phyloP scores from a whole-genome alignment of 2,113 vertebrate species.

The Pao palembangensis region DNA sequence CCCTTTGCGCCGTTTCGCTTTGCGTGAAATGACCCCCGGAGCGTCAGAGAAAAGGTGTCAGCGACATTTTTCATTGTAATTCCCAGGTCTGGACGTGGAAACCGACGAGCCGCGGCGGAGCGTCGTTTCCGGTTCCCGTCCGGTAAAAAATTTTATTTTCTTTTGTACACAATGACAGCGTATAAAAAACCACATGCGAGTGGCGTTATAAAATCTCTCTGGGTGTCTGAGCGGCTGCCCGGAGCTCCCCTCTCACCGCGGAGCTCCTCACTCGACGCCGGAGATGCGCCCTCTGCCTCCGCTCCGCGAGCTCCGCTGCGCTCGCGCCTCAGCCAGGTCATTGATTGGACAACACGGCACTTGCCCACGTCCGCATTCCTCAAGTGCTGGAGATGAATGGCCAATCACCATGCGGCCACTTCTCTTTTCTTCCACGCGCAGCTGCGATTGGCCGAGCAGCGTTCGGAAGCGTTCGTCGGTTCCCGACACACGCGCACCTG shows the following conservation, averaged over 20 bases:
- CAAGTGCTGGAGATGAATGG: constrained; percentile 36
- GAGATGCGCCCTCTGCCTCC: constrained; percentile 3
- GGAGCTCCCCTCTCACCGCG: constrained; percentile 19
- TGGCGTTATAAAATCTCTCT: too few species aligned
- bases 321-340: constrained; percentile 24
- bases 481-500: constrained; percentile 25
- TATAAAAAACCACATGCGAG: neutral
- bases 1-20: constrained; percentile 2
- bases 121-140: constrained; percentile 2
- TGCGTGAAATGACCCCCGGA: constrained; percentile 21
- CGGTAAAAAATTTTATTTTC: neutral
- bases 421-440: rapidly evolving
- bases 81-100: constrained; percentile 40
- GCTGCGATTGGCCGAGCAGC: constrained; percentile 26
- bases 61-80: constrained; percentile 67
- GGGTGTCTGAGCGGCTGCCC: constrained; percentile 13
- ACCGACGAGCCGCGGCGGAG: constrained; percentile 48
- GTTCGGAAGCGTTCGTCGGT: neutral
- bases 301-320: constrained; percentile 45
- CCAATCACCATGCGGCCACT: constrained; percentile 42
- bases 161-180: neutral
- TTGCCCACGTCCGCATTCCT: constrained; percentile 48
- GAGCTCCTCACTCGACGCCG: constrained; percentile 15
- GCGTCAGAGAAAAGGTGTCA: constrained; percentile 37
- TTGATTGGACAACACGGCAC: constrained; percentile 63